Evolutionary conservation across 1,140 invertebrate species (phyloP).

Genomic region (Orius insidiosus): DNA sequence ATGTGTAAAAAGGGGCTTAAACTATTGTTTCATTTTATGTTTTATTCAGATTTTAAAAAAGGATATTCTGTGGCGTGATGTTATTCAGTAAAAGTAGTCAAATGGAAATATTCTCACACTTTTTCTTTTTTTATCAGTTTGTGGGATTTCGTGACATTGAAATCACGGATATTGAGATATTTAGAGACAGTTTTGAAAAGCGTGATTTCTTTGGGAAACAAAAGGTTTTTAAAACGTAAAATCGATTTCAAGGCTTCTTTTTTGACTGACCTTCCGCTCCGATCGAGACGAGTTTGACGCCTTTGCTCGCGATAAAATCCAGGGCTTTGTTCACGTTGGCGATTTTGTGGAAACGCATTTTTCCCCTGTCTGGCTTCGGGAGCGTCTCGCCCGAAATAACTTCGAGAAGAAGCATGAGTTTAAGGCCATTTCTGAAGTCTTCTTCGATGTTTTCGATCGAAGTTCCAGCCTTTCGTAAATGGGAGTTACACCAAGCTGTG

Average conservation of each 20-base stretch:
- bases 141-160: too few relatives aligned
- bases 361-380: conserved; percentile 94
- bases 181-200: too few relatives aligned
- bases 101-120: too few relatives aligned
- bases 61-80: too few relatives aligned
- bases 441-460: conserved; percentile 98
- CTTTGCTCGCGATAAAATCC: conserved; percentile 97
- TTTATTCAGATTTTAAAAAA: too few relatives aligned
- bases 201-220: too few relatives aligned
- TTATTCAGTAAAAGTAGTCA: too few relatives aligned
- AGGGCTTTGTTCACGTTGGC: conserved; percentile 99
- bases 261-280: conserved; percentile 54
- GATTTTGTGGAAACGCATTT: conserved; percentile 99
- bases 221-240: too few relatives aligned
- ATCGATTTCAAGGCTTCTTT: neutral
- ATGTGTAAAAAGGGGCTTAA: too few relatives aligned
- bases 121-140: too few relatives aligned
- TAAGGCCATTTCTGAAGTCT: conserved; percentile 97
- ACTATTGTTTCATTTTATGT: too few relatives aligned
- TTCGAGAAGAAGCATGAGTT: conserved; percentile 95
- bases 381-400: conserved; percentile 92
- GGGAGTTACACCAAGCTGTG: conserved; percentile 99
- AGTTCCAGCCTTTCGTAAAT: conserved; percentile 94
- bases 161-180: too few relatives aligned
- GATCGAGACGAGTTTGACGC: conserved; percentile 95